Percentiles rank a stretch among this genome's conserved stretches.
Conservation (phyloP, 2,797 vertebrate species). For the Enteromius argenteus region DNA sequence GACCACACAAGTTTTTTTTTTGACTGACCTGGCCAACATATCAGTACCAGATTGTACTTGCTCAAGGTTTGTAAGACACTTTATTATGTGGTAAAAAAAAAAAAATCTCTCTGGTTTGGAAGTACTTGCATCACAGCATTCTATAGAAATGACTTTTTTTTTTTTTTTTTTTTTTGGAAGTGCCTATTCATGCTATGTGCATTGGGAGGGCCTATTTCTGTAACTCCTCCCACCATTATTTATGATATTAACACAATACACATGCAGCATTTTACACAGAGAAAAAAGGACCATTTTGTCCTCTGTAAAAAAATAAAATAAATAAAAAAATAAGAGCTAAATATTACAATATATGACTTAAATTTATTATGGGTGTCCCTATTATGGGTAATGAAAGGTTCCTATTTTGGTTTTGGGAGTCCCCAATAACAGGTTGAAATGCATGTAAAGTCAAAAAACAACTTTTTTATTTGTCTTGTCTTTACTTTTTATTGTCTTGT, state of each 20-base stretch:
- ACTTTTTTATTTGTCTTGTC: too few relatives aligned
- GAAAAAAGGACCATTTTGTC: neutral
- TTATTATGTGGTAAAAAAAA: neutral
- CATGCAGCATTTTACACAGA: neutral
- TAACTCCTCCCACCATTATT: neutral
- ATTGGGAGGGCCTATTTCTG: neutral
- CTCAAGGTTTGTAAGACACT: neutral
- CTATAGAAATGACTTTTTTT: neutral
- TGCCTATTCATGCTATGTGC: neutral
- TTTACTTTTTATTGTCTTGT: too few relatives aligned
- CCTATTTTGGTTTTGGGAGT: too few relatives aligned
- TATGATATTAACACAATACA: too few relatives aligned
- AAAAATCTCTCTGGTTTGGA: neutral
- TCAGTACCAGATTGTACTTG: neutral
- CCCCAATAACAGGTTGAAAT: too few relatives aligned
- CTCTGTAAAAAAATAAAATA: neutral
- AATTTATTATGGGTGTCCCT: too few relatives aligned
- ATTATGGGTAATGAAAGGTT: too few relatives aligned
- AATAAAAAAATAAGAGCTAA: too few relatives aligned
- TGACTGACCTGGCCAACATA: neutral
- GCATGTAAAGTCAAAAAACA: too few relatives aligned
- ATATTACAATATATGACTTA: neutral
- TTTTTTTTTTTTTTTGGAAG: neutral
- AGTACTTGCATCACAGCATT: neutral
- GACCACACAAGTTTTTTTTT: constrained; percentile 16